Evolutionary conservation across 1,140 invertebrate genomes (phyloP).

Genomic region (Bombus sibiricus): DNA sequence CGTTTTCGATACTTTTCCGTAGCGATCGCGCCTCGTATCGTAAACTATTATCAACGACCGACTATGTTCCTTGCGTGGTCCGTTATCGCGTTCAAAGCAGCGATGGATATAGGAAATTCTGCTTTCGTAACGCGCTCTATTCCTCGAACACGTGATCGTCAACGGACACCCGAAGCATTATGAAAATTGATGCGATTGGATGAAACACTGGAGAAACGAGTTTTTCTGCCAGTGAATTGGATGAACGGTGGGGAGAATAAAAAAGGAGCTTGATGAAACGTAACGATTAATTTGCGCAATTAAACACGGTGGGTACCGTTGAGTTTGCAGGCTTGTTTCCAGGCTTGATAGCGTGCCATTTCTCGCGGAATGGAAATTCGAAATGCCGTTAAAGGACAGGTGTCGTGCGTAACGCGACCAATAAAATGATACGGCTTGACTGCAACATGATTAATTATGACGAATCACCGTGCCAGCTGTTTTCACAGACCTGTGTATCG

Average conservation of each 20-base stretch:
- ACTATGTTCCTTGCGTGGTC: not conserved
- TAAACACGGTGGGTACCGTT: not conserved
- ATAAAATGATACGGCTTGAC: conserved; percentile 49
- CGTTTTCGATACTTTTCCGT: not conserved
- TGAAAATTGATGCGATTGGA: too few species aligned
- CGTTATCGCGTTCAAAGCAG: not conserved
- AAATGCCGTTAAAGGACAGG: conserved; percentile 4
- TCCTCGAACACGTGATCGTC: not conserved
- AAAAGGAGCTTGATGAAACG: not conserved
- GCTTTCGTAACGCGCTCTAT: too few species aligned
- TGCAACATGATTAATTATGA: conserved; percentile 57
- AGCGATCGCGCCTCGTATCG: not conserved
- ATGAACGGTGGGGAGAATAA: too few species aligned
- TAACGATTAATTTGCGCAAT: not conserved
- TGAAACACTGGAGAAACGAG: not conserved
- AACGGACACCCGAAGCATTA: not conserved
- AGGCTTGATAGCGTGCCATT: not conserved
- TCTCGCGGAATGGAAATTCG: not conserved
- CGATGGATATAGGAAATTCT: not conserved
- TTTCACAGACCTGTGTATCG: conserved; percentile 4
- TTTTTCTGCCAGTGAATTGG: not conserved
- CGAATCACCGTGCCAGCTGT: conserved; percentile 1
- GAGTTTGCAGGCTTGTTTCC: not conserved
- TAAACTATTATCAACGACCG: not conserved
- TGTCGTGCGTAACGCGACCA: conserved; percentile 26